A percentile compares a stretch with the other conserved stretches of the same genome.
Conservation (phyloP, 2,888 invertebrate genomes). For the Drosophila seclusa region DNA sequence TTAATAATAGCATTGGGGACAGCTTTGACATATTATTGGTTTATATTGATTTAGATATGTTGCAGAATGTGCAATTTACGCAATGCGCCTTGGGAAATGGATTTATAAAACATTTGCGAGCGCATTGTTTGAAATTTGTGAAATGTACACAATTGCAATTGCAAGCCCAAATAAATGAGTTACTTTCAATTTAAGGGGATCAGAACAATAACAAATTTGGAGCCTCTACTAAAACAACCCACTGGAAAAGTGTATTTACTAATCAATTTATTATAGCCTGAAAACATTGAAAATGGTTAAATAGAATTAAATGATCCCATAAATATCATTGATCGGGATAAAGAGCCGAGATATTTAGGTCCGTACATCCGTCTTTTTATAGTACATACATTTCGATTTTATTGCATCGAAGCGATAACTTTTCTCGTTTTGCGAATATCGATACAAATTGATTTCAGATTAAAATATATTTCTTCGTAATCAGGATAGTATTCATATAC, state of each 20-base stretch:
- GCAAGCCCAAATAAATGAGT: not conserved
- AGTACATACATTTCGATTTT: not conserved
- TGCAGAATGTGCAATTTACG: not conserved
- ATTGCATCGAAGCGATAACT: not conserved
- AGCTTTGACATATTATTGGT: not conserved
- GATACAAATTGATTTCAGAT: not conserved
- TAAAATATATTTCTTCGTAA: not conserved
- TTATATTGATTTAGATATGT: not conserved
- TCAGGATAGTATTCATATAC: not conserved
- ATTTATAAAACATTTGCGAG: not conserved
- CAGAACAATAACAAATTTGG: not conserved
- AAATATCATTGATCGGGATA: not conserved
- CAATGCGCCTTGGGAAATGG: not conserved
- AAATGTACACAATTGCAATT: not conserved
- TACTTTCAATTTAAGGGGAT: not conserved
- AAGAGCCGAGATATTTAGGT: too few species aligned
- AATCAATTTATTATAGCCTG: not conserved
- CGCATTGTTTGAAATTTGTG: not conserved
- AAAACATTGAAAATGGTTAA: not conserved
- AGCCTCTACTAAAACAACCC: not conserved
- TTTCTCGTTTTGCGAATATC: not conserved
- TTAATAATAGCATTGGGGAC: not conserved
- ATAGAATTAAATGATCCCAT: not conserved
- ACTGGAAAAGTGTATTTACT: not conserved
- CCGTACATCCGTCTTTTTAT: too few species aligned